phyloP scores from a whole-genome alignment of 2,888 invertebrate species.

The Machimus rusticus region DNA sequence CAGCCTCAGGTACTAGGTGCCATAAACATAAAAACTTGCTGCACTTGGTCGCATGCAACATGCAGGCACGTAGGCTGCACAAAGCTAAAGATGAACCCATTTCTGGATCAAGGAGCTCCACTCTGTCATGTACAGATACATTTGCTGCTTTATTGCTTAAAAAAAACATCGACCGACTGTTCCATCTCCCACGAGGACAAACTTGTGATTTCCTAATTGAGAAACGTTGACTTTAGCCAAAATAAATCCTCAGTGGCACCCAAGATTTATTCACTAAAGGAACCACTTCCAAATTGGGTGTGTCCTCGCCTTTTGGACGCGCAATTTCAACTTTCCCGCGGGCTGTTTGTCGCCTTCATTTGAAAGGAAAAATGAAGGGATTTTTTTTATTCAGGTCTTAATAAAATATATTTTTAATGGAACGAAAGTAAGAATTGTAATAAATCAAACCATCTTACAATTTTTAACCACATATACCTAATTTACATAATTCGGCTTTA shows the following conservation, averaged over 20 bases:
- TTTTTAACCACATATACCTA: too few species aligned
- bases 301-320: background rate
- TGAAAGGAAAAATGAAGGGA: background rate
- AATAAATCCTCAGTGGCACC: background rate
- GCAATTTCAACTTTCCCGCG: background rate
- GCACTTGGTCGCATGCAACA: slow-evolving; percentile 2
- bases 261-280: background rate
- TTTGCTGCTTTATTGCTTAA: background rate
- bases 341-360: background rate
- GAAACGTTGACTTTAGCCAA: background rate
- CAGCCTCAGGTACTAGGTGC: background rate
- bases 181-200: background rate
- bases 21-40: background rate
- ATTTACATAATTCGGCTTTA: too few species aligned
- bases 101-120: slow-evolving; percentile 32
- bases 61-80: background rate
- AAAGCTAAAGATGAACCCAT: slow-evolving; percentile 26
- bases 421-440: background rate
- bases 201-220: background rate
- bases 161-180: background rate
- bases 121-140: background rate
- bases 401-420: background rate
- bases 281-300: background rate
- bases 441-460: too few species aligned
- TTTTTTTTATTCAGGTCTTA: background rate